phyloP scores from a whole-genome alignment of 2,888 invertebrate species.

The Mimas tiliae region DNA sequence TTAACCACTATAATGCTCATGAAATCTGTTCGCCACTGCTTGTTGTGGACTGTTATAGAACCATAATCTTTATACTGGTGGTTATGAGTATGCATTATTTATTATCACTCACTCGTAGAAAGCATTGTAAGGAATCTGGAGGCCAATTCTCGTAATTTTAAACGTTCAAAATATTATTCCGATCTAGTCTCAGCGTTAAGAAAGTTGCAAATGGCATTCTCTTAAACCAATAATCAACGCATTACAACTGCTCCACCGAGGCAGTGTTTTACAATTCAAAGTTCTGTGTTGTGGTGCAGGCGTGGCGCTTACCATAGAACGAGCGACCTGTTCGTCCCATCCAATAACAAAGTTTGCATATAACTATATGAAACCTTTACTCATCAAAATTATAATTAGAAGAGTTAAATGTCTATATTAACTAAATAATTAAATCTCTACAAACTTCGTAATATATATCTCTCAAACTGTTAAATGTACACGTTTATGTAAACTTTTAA shows the following conservation, averaged over 20 bases:
- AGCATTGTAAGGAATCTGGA: too few relatives aligned
- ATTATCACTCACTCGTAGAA: too few relatives aligned
- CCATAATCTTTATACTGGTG: neutral
- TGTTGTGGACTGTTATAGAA: neutral
- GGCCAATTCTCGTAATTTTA: too few relatives aligned
- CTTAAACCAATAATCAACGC: too few relatives aligned
- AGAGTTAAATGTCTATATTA: neutral
- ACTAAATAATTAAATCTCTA: neutral
- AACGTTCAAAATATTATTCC: too few relatives aligned
- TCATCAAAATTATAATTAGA: neutral
- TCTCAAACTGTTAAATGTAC: slow-evolving; percentile 15
- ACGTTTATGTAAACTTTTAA: slow-evolving; percentile 10
- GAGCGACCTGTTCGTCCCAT: too few relatives aligned
- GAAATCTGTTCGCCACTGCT: neutral
- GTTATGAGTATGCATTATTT: neutral
- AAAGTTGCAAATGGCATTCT: too few relatives aligned
- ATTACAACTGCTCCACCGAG: too few relatives aligned
- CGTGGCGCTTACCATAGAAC: too few relatives aligned
- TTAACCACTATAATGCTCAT: slow-evolving; percentile 6
- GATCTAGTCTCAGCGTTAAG: too few relatives aligned
- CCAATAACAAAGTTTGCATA: neutral
- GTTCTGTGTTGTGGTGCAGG: too few relatives aligned
- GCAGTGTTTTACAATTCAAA: too few relatives aligned
- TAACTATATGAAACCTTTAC: neutral
- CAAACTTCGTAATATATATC: neutral